Evolutionary conservation across 2,113 vertebrate genomes (phyloP).

Genomic region (Rhinopomastus cyanomelas): DNA sequence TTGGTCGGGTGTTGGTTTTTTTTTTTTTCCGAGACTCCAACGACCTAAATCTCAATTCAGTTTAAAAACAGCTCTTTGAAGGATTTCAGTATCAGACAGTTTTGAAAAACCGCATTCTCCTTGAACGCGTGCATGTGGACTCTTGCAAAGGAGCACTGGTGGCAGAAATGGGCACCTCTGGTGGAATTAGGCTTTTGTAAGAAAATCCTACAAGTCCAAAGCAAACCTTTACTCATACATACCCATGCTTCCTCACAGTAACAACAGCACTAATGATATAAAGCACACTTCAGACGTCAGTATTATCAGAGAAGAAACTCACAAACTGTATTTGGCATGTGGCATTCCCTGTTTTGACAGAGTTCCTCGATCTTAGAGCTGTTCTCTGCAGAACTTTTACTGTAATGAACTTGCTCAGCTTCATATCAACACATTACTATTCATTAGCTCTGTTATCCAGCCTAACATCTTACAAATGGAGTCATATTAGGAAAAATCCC

Average conservation of each 20-base stretch:
- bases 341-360: neutral
- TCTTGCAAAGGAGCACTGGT: fast-evolving
- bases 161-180: neutral
- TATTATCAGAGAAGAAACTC: neutral
- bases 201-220: neutral
- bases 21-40: neutral
- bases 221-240: fast-evolving
- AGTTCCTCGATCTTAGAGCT: neutral
- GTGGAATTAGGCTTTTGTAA: neutral
- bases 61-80: neutral
- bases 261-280: fast-evolving
- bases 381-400: neutral
- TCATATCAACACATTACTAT: neutral
- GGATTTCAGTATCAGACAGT: neutral
- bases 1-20: neutral
- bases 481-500: neutral
- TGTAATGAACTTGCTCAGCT: neutral
- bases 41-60: neutral
- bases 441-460: neutral
- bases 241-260: fast-evolving
- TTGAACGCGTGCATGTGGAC: fast-evolving
- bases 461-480: neutral
- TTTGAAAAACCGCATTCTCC: too few species aligned
- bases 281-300: neutral
- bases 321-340: neutral